A percentile compares a stretch with the other conserved stretches of the same genome.
Conservation (phyloP, 2,888 invertebrate genomes). For the Orchesella flavescens region DNA sequence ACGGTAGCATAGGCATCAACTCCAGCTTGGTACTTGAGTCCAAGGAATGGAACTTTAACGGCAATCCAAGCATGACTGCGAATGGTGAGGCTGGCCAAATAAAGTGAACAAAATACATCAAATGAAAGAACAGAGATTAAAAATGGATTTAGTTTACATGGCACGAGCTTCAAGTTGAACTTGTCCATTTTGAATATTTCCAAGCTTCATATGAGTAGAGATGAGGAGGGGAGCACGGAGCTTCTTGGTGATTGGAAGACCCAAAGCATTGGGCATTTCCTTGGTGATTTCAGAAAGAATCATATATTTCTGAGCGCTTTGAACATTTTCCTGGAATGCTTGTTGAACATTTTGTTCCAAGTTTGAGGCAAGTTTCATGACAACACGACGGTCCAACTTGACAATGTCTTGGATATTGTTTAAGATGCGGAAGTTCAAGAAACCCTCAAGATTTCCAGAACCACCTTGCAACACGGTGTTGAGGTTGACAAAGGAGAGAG, state of each 20-base stretch:
- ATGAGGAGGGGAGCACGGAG: slow-evolving; percentile 49
- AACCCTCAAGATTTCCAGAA: not conserved
- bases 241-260: slow-evolving; percentile 48
- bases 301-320: slow-evolving; percentile 38
- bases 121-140: too few species aligned
- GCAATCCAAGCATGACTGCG: slow-evolving; percentile 30
- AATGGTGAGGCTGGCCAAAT: not conserved
- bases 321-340: slow-evolving; percentile 26
- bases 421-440: slow-evolving; percentile 41
- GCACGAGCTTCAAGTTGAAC: slow-evolving; percentile 25
- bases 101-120: not conserved
- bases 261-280: slow-evolving; percentile 43
- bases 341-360: slow-evolving; percentile 2
- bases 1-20: slow-evolving; percentile 33
- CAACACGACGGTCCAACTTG: slow-evolving; percentile 18
- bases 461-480: not conserved
- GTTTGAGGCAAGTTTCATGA: not conserved
- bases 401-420: slow-evolving; percentile 33
- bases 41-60: slow-evolving; percentile 51
- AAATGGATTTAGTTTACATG: not conserved
- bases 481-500: slow-evolving; percentile 11
- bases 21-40: slow-evolving; percentile 47
- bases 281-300: slow-evolving; percentile 44
- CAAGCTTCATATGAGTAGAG: slow-evolving; percentile 34
- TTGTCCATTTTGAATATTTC: slow-evolving; percentile 24